Evolutionary conservation across 2,797 vertebrate genomes (phyloP).

Genomic region (Scolopax rusticola): DNA sequence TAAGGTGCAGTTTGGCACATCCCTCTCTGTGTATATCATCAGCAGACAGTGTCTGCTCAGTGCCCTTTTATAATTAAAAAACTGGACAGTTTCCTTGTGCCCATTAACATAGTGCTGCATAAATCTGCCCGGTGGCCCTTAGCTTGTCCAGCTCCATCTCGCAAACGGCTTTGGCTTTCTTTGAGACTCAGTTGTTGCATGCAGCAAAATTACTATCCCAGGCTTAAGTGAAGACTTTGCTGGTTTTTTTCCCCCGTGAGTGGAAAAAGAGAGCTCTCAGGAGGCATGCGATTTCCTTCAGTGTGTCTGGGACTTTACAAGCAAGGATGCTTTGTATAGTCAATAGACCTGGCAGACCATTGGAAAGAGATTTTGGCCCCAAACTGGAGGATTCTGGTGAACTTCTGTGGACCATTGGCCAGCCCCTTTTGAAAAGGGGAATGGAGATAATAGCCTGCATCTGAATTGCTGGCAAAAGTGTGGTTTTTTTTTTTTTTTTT

Average conservation of each 20-base stretch:
- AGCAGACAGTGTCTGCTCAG: background rate
- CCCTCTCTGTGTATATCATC: background rate
- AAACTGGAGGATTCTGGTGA: background rate
- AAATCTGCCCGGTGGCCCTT: background rate
- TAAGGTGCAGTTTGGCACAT: background rate
- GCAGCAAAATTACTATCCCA: background rate
- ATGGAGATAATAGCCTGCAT: background rate
- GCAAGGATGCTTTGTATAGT: background rate
- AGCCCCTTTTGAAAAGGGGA: background rate
- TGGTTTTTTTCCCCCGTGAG: background rate
- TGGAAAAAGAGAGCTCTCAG: background rate
- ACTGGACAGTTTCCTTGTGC: background rate
- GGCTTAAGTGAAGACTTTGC: background rate
- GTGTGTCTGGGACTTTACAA: background rate
- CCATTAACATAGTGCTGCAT: background rate
- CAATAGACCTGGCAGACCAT: background rate
- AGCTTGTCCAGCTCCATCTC: background rate
- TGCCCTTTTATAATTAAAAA: conserved; percentile 55
- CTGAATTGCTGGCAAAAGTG: background rate
- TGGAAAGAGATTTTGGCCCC: background rate
- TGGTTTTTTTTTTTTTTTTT: background rate
- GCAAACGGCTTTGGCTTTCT: background rate
- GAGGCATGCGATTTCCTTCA: background rate
- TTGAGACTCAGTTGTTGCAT: background rate
- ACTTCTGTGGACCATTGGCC: background rate